A percentile compares a stretch with the other conserved stretches of the same genome.
Evolutionary conservation across 2,797 vertebrate species (phyloP).

Genomic region (Neosalanx taihuensis): DNA sequence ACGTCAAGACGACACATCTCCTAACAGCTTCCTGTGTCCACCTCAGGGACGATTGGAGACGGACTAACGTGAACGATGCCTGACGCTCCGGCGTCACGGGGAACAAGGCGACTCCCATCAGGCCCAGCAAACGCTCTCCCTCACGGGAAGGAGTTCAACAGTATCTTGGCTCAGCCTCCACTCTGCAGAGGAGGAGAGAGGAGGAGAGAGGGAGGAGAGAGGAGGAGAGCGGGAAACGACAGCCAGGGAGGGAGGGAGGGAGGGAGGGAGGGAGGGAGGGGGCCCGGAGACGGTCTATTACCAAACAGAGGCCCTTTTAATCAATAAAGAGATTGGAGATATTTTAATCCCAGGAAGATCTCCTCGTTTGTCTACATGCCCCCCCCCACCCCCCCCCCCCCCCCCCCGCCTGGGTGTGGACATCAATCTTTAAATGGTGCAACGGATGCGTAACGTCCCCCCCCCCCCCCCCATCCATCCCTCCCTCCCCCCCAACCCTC

Average conservation of each 20-base stretch:
- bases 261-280: conserved; percentile 40
- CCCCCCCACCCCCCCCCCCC: too few species aligned
- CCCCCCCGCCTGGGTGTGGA: too few species aligned
- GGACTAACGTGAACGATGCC: too few species aligned
- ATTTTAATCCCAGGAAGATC: conserved; percentile 81
- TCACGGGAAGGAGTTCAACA: too few species aligned
- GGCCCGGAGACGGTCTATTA: conserved; percentile 70
- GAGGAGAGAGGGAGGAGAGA: conserved; percentile 13
- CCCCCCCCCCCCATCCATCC: conserved; percentile 30
- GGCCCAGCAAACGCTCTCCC: background rate
- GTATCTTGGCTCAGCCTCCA: too few species aligned
- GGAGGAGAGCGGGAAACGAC: too few species aligned
- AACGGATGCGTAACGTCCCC: conserved; percentile 73
- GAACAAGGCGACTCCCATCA: background rate
- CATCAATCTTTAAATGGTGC: conserved; percentile 74
- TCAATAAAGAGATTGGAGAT: conserved; percentile 84
- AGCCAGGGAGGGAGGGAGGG: conserved; percentile 30
- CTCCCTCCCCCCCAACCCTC: too few species aligned
- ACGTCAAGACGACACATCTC: too few species aligned
- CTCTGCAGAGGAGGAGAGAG: too few species aligned
- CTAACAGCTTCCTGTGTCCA: too few species aligned
- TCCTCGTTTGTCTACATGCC: conserved; percentile 71
- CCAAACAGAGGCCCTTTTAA: conserved; percentile 78
- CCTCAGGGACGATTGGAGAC: too few species aligned
- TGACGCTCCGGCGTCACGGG: background rate